Evolutionary conservation across 2,797 vertebrate species (phyloP).

Genomic region (Glossophaga mutica): DNA sequence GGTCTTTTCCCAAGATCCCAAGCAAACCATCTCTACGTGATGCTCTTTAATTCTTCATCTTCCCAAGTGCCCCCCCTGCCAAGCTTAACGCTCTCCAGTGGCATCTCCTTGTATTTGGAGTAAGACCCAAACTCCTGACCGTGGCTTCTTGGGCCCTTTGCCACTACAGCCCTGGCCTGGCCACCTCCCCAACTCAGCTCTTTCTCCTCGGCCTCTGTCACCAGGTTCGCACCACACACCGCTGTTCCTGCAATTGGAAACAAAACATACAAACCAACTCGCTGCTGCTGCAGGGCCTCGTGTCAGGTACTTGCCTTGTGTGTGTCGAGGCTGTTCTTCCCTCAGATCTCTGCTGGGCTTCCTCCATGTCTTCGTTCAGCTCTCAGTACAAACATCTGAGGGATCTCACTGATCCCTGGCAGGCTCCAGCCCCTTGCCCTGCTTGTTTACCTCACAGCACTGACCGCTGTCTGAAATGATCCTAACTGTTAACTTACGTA

Average conservation of each 20-base stretch:
- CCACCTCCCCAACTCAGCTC: too few species aligned
- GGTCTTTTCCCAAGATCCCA: not conserved
- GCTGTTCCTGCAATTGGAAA: not conserved
- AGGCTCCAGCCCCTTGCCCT: not conserved
- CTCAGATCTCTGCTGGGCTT: not conserved
- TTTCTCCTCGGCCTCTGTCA: not conserved
- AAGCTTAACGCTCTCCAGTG: not conserved
- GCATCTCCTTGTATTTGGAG: not conserved
- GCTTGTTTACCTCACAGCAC: too few species aligned
- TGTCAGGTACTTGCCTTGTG: not conserved
- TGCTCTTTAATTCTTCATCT: not conserved
- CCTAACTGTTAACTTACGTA: not conserved
- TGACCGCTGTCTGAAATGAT: not conserved
- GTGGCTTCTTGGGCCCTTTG: not conserved
- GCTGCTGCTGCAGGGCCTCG: not conserved
- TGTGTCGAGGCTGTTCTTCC: too few species aligned
- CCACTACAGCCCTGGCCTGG: not conserved
- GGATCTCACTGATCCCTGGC: not conserved
- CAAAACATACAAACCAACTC: not conserved
- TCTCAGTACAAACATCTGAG: not conserved
- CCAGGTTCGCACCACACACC: not conserved
- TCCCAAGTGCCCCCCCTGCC: not conserved
- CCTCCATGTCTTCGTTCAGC: not conserved
- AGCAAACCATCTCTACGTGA: not conserved
- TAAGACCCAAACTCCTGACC: not conserved